A percentile compares a stretch with the other conserved stretches of the same genome.
Evolutionary conservation across 2,797 vertebrate genomes (phyloP).

Genomic region (Carduelis carduelis): DNA sequence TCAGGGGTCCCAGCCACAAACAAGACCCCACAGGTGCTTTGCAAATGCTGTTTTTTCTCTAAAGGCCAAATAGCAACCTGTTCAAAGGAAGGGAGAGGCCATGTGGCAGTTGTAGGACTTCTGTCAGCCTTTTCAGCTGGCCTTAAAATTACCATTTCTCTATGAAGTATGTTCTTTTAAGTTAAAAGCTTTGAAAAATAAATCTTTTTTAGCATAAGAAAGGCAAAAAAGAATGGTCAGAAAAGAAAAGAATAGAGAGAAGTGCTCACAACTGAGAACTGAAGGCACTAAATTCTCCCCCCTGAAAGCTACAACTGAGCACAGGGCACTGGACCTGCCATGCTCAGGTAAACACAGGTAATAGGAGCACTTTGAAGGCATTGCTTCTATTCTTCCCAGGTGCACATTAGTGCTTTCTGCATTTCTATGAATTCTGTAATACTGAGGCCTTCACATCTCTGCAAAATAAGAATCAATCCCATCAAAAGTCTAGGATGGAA

Average conservation of each 20-base stretch:
- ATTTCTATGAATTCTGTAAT: not conserved
- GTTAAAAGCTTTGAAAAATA: not conserved
- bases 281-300: accelerated
- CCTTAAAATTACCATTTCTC: not conserved
- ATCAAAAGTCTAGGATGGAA: not conserved
- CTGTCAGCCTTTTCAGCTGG: not conserved
- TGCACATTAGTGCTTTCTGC: not conserved
- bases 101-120: not conserved
- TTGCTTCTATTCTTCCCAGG: not conserved
- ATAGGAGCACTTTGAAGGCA: not conserved
- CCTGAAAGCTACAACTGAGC: not conserved
- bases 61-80: not conserved
- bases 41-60: not conserved
- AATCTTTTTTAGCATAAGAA: not conserved
- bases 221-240: not conserved
- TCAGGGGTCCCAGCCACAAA: not conserved
- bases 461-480: not conserved
- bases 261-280: not conserved
- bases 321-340: not conserved
- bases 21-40: not conserved
- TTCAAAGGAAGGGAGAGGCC: not conserved
- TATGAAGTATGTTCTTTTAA: not conserved
- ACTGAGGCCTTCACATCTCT: not conserved
- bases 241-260: not conserved
- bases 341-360: not conserved